These are phyloP conservation scores for Oreochromis spilurus DNA, from an alignment of 2,113 vertebrate genomes.

Conservation along the genomic window DNA sequence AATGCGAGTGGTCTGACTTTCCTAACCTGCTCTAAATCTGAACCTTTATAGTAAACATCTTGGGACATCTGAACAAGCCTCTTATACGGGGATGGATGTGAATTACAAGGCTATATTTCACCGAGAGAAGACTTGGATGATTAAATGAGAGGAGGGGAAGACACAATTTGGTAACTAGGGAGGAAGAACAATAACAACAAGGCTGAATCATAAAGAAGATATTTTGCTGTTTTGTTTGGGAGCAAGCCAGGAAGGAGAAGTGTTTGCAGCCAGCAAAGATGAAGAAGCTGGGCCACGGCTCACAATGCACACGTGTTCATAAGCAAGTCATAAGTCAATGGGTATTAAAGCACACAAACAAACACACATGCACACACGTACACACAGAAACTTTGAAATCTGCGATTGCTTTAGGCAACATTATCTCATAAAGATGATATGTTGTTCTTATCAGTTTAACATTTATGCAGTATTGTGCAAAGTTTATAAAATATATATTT, in stretches of 20 bases:
- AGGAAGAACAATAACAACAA: constrained; percentile 73
- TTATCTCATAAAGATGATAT: background rate
- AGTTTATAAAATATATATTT: background rate
- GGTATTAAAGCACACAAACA: constrained; percentile 1
- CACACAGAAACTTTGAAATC: background rate
- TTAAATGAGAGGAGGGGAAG: constrained; percentile 43
- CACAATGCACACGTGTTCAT: constrained; percentile 9
- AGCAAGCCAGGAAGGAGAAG: constrained; percentile 51
- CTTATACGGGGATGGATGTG: constrained; percentile 64
- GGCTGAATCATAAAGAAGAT: constrained; percentile 74
- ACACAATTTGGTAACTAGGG: constrained; percentile 72
- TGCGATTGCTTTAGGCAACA: background rate
- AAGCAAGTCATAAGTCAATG: constrained; percentile 37
- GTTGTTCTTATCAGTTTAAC: constrained; percentile 15
- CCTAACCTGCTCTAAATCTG: constrained; percentile 74
- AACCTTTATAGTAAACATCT: constrained; percentile 76
- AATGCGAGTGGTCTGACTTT: constrained; percentile 34
- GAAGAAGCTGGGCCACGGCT: constrained; percentile 13
- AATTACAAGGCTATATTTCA: constrained; percentile 69
- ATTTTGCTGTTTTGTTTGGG: constrained; percentile 75
- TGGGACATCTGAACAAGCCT: constrained; percentile 66
- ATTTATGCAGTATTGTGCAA: background rate
- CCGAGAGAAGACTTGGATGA: constrained; percentile 57
- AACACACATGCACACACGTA: background rate
- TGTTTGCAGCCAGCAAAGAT: constrained; percentile 11